Evolutionary conservation across 2,113 vertebrate species (phyloP).

Genomic region (Heloderma charlesbogerti): DNA sequence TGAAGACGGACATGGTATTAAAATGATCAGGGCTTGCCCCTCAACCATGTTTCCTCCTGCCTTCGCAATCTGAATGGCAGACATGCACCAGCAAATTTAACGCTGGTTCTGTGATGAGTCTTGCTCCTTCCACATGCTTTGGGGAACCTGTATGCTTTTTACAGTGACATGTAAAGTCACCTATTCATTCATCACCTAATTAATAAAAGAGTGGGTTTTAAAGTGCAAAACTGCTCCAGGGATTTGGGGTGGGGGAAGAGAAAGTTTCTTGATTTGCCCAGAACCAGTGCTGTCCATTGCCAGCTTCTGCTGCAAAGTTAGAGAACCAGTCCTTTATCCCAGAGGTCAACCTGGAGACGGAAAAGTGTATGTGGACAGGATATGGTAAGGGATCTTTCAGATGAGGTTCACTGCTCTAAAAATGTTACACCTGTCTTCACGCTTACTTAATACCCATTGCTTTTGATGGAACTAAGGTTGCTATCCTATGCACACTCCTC

Average conservation of each 20-base stretch:
- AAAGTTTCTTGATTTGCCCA: too few relatives aligned
- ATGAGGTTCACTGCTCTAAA: background rate
- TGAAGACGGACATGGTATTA: background rate
- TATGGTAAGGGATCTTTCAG: background rate
- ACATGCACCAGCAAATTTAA: background rate
- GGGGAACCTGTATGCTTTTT: too few relatives aligned
- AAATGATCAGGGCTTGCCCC: too few relatives aligned
- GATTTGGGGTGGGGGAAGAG: too few relatives aligned
- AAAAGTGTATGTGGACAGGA: background rate
- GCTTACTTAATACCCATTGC: background rate
- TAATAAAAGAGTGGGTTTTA: too few relatives aligned
- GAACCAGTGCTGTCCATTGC: background rate
- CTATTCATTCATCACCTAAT: too few relatives aligned
- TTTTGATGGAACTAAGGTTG: background rate
- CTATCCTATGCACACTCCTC: background rate
- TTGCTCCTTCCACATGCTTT: background rate
- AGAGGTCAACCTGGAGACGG: background rate
- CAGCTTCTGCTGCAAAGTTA: background rate
- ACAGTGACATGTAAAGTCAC: too few relatives aligned
- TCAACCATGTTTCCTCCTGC: background rate
- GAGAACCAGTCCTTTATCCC: background rate
- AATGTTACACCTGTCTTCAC: background rate
- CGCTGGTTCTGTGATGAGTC: background rate
- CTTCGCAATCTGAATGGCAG: background rate
- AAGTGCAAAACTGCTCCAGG: too few relatives aligned